These are phyloP conservation scores for Nannoperca australis DNA, from an alignment of 2,797 vertebrate genomes.

Conservation along the genomic window DNA sequence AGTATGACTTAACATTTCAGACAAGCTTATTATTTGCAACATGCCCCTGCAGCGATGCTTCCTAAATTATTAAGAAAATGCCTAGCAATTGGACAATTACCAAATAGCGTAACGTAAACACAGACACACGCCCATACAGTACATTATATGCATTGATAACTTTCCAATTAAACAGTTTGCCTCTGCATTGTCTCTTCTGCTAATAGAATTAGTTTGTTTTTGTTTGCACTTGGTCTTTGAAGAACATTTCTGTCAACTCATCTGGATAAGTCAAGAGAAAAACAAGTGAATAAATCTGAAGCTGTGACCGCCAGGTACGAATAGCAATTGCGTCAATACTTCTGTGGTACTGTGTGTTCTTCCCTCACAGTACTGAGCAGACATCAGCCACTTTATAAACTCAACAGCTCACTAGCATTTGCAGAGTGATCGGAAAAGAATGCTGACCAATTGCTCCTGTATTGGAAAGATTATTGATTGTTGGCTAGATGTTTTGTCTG, in stretches of 20 bases:
- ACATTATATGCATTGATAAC: not conserved
- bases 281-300: not conserved
- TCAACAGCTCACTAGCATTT: constrained; percentile 18
- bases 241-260: not conserved
- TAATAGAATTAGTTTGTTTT: not conserved
- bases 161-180: constrained; percentile 2
- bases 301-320: not conserved
- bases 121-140: not conserved
- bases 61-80: not conserved
- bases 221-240: constrained; percentile 5
- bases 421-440: constrained; percentile 18
- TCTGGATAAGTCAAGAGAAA: not conserved
- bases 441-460: constrained; percentile 17
- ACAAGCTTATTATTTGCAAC: not conserved
- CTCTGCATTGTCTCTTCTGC: not conserved
- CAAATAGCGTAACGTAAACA: not conserved
- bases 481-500: not conserved
- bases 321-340: not conserved
- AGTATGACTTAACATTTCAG: constrained; percentile 10
- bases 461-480: constrained; percentile 34
- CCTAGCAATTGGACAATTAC: not conserved
- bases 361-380: not conserved
- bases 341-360: not conserved
- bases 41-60: not conserved
- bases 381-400: constrained; percentile 21